Evolutionary conservation across 2,113 vertebrate species (phyloP), one percentile per base, ranked within the genome.

Genomic region (Fukomys damarensis): DNA sequence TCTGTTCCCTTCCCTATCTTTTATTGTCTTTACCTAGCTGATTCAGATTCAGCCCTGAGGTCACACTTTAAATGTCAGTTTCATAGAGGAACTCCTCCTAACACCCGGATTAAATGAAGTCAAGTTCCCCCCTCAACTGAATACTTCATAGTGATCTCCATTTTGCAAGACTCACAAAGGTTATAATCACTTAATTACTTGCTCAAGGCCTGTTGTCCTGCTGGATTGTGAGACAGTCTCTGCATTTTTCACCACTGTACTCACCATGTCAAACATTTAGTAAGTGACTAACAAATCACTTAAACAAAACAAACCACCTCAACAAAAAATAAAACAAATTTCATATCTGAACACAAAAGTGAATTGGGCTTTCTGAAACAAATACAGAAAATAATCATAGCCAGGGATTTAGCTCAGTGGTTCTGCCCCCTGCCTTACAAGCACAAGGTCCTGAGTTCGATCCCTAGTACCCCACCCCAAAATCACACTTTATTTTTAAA

Each of bases 271-370:
- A 3, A 95, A 81, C 28, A 92, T 16, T 89, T 46, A 88, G 81
- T 43, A 74, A 82, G 77, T 82, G n/a, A 89, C 17, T 41, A 92
- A 26, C 0, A 63, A 32, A 61, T 41, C 11, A 7, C 1, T 81
- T 12, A 90, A 80, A 65, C 38, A 95, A 82, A 63, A 28, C 17
- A 93, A 77, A 49, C 41, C 61, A 84, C 5, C 56, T 91, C 59
- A 59, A 41, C 19, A 93, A 32, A 38, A 95, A 90, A 86, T n/a
- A 92, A 93, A 82, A 32, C 85, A 84, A 90, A 91, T 46, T 77
- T 58, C 59, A 88, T 24, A 76, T 90, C 65, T 82, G 17, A 65
- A 80, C 38, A n/a, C 61, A 35, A 70, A 58, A 49, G 20, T n/a
- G 26, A n/a, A 56, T 17, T 68, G 86, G 49, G 68, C 9, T 38